phyloP scores from a whole-genome alignment of 2,888 invertebrate species.

The Meteorus colon region DNA sequence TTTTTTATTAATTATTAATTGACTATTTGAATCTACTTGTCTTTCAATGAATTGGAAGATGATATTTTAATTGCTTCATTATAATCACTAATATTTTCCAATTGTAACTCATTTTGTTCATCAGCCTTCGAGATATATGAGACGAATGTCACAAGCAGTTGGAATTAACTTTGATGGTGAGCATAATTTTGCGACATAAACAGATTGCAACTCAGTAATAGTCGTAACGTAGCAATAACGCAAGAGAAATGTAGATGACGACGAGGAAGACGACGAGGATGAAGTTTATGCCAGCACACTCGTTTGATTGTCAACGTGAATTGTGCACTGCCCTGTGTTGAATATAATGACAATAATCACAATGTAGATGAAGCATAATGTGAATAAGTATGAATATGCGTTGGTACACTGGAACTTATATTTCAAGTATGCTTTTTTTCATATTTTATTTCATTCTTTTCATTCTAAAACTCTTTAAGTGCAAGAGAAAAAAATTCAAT shows the following conservation, averaged over 20 bases:
- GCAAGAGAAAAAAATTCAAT: not conserved
- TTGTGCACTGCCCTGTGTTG: not conserved
- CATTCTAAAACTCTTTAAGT: not conserved
- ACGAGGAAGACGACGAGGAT: not conserved
- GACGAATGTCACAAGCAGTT: slow-evolving; percentile 1
- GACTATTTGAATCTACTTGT: not conserved
- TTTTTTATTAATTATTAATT: not conserved
- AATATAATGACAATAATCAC: not conserved
- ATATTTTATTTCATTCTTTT: not conserved
- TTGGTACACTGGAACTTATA: not conserved
- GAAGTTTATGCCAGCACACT: not conserved
- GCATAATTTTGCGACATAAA: slow-evolving; percentile 29
- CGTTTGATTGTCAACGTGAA: not conserved
- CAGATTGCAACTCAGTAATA: slow-evolving; percentile 31
- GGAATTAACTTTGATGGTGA: not conserved
- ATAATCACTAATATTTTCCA: too few relatives aligned
- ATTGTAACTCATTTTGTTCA: too few relatives aligned
- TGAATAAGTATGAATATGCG: not conserved
- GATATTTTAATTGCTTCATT: not conserved
- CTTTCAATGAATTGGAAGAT: not conserved
- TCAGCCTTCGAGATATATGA: not conserved
- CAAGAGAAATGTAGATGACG: not conserved
- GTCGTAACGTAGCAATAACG: not conserved
- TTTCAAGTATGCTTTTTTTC: not conserved
- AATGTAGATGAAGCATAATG: not conserved